A percentile compares a stretch with the other conserved stretches of the same genome.
These are phyloP conservation scores for Percopsis transmontana DNA, from an alignment of 2,113 vertebrate genomes.

Conservation along the genomic window DNA sequence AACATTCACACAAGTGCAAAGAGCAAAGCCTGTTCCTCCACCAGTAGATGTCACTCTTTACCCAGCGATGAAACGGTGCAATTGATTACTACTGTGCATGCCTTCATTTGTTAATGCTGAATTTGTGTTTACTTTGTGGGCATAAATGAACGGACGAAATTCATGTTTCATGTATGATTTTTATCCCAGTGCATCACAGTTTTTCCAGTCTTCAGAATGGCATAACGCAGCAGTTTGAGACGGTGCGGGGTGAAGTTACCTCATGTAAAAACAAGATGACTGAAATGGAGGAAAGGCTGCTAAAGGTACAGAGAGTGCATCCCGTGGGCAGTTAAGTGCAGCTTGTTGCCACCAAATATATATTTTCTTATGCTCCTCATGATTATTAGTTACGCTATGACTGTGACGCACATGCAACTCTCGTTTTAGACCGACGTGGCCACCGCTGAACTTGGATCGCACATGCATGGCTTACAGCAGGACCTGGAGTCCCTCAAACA, in stretches of 20 bases:
- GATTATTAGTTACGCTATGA: neutral
- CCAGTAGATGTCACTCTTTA: conserved; percentile 56
- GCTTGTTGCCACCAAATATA: neutral
- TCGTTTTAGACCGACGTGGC: conserved; percentile 50
- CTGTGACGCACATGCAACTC: neutral
- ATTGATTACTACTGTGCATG: neutral
- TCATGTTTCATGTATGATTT: conserved; percentile 3
- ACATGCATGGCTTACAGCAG: conserved; percentile 58
- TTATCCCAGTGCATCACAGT: conserved; percentile 64
- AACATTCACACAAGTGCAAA: neutral
- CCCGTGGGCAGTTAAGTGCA: neutral
- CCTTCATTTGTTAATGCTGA: neutral
- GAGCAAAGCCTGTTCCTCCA: neutral
- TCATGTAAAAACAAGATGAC: conserved; percentile 58
- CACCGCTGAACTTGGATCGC: conserved; percentile 54
- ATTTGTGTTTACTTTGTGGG: neutral
- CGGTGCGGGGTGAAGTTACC: conserved; percentile 55
- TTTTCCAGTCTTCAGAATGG: conserved; percentile 56
- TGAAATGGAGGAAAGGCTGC: conserved; percentile 57
- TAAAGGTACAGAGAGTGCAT: conserved; percentile 62
- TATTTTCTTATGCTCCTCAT: too few species aligned
- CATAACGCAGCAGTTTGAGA: conserved; percentile 63
- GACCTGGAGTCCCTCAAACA: conserved; percentile 62
- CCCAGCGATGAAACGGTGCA: neutral
- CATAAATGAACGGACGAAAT: neutral